These are phyloP conservation scores for Agapornis roseicollis DNA, from an alignment of 2,113 vertebrate genomes.

Conservation along the genomic window DNA sequence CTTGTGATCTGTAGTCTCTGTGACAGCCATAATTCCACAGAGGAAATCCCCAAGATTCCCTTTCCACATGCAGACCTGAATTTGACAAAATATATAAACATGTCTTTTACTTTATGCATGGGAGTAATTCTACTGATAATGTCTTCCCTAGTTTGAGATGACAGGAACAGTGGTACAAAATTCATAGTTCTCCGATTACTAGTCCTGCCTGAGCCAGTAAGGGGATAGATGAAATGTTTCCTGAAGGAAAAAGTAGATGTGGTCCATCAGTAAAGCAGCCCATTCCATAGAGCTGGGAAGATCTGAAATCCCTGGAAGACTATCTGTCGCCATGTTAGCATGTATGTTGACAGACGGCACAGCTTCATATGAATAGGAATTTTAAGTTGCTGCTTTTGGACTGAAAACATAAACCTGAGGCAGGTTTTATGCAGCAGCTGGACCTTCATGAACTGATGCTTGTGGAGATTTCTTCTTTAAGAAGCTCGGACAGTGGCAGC, in stretches of 20 bases:
- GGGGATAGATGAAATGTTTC: neutral
- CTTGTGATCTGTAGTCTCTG: constrained; percentile 21
- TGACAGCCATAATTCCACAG: neutral
- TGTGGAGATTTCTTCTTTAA: neutral
- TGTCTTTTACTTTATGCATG: neutral
- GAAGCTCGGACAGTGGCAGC: neutral
- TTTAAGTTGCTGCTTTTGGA: neutral
- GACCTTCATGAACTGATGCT: neutral
- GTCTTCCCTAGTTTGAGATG: neutral
- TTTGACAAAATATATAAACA: neutral
- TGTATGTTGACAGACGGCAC: neutral
- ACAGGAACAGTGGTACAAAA: neutral
- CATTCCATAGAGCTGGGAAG: neutral
- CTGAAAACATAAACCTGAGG: neutral
- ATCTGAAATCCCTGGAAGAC: neutral
- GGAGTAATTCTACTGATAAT: neutral
- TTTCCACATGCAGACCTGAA: neutral
- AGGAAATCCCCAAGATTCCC: constrained; percentile 13
- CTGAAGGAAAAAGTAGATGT: neutral
- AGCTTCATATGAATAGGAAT: neutral
- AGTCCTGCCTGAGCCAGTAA: neutral
- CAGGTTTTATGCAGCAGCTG: neutral
- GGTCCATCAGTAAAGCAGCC: neutral
- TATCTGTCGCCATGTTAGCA: neutral
- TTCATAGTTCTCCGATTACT: neutral